These are phyloP conservation scores for Scaptomyza reducta DNA, from an alignment of 2,888 invertebrate species.

Conservation along the genomic window DNA sequence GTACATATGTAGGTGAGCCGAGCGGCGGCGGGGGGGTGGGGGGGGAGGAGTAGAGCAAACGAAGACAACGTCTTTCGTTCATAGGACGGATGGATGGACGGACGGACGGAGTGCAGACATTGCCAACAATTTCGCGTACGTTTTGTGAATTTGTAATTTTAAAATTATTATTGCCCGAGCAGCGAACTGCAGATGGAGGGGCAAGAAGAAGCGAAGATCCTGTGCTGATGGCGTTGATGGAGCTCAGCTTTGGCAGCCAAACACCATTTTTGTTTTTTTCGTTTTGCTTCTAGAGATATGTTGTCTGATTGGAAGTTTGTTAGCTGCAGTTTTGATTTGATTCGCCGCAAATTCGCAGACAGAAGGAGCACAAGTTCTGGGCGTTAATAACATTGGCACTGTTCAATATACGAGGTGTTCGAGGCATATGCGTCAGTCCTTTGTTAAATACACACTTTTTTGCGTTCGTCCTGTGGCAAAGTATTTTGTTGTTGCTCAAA, in stretches of 20 bases:
- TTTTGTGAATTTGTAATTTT: constrained; percentile 82
- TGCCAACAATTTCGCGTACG: constrained; percentile 81
- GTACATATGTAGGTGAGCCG: not conserved
- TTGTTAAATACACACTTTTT: constrained; percentile 15
- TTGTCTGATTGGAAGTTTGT: constrained; percentile 72
- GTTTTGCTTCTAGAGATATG: constrained; percentile 41
- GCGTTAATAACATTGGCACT: constrained; percentile 13
- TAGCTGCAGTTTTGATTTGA: constrained; percentile 60
- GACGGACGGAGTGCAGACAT: constrained; percentile 60
- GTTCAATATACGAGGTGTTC: constrained; percentile 15
- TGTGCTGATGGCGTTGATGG: constrained; percentile 49
- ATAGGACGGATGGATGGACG: not conserved
- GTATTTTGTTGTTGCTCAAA: constrained; percentile 11
- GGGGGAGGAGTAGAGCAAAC: constrained; percentile 3
- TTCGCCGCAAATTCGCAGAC: constrained; percentile 67
- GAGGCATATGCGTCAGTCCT: not conserved
- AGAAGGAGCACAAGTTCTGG: constrained; percentile 43
- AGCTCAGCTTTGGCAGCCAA: constrained; percentile 33
- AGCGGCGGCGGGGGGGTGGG: not conserved
- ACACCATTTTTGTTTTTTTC: constrained; percentile 8
- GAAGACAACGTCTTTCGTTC: constrained; percentile 27
- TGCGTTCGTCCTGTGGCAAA: constrained; percentile 24
- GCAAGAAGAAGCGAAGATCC: constrained; percentile 29
- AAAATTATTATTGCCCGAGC: constrained; percentile 69
- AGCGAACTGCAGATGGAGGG: constrained; percentile 3